These are phyloP conservation scores for Anniella stebbinsi DNA, from an alignment of 2,797 vertebrate species.

Conservation along the genomic window DNA sequence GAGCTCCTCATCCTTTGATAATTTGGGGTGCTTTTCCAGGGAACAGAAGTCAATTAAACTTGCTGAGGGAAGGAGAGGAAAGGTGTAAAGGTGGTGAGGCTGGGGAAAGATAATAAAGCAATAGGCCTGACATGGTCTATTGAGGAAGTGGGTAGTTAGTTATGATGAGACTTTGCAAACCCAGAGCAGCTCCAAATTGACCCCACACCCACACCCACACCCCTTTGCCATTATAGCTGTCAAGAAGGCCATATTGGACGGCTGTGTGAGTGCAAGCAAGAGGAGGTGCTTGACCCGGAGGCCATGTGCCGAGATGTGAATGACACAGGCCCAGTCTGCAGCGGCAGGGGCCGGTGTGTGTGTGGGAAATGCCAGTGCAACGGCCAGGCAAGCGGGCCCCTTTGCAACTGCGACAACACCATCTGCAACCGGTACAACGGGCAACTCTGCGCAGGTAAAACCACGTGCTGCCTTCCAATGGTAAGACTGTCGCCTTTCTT, in stretches of 20 bases:
- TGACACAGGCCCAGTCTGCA: constrained; percentile 75
- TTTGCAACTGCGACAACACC: constrained; percentile 80
- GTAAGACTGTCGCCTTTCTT: not conserved
- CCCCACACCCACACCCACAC: no score
- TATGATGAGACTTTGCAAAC: not conserved
- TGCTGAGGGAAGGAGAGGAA: not conserved
- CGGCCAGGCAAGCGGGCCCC: constrained; percentile 53
- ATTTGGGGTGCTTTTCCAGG: not conserved
- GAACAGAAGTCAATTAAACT: no score
- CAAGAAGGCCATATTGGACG: constrained; percentile 70
- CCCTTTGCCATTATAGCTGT: constrained; percentile 72
- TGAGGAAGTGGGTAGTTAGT: not conserved
- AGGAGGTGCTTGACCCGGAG: constrained; percentile 57
- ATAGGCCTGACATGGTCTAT: not conserved
- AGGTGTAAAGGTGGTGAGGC: not conserved
- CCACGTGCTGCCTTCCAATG: not conserved
- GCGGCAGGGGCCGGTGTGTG: constrained; percentile 79
- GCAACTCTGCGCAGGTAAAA: constrained; percentile 80
- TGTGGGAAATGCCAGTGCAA: constrained; percentile 81
- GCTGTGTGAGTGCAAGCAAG: constrained; percentile 70
- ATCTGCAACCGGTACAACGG: constrained; percentile 76
- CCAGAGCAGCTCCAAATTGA: not conserved
- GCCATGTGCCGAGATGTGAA: constrained; percentile 51
- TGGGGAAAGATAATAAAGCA: not conserved
- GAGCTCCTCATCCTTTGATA: not conserved